Conservation (phyloP, 2,113 vertebrate species). For the Dolichotis patagonum region DNA sequence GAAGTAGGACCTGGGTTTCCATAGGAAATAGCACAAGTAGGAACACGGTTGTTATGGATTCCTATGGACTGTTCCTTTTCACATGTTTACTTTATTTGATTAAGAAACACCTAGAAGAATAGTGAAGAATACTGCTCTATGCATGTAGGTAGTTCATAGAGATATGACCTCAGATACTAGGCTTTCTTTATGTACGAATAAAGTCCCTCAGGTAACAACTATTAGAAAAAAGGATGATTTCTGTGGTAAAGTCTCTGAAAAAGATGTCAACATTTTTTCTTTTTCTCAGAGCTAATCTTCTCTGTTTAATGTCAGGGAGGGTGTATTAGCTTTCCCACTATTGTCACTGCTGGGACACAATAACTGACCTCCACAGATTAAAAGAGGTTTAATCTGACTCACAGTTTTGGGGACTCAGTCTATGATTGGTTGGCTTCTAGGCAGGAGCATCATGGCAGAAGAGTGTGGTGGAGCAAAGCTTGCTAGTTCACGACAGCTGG, state of each 20-base stretch:
- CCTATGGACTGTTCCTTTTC: neutral
- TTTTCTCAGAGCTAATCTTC: neutral
- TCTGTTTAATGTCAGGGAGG: neutral
- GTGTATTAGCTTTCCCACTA: neutral
- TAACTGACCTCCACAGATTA: neutral
- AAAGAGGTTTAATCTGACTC: neutral
- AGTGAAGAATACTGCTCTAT: neutral
- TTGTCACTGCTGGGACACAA: neutral
- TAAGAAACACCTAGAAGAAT: neutral
- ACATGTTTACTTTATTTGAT: neutral
- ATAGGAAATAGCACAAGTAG: neutral
- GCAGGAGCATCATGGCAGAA: neutral
- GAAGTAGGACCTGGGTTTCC: neutral
- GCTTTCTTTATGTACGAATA: neutral
- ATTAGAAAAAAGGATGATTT: neutral
- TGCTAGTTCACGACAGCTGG: neutral
- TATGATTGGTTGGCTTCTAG: neutral
- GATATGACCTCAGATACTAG: neutral
- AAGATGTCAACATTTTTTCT: neutral
- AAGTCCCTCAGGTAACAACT: neutral
- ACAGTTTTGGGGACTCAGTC: neutral
- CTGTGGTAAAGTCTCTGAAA: neutral
- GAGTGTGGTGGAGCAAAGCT: neutral
- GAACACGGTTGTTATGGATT: neutral
- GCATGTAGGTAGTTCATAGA: neutral